Evolutionary conservation across 35 echinoderm and acorn worm genomes (phyloP).

Genomic region (Nesometra sesokonis): DNA sequence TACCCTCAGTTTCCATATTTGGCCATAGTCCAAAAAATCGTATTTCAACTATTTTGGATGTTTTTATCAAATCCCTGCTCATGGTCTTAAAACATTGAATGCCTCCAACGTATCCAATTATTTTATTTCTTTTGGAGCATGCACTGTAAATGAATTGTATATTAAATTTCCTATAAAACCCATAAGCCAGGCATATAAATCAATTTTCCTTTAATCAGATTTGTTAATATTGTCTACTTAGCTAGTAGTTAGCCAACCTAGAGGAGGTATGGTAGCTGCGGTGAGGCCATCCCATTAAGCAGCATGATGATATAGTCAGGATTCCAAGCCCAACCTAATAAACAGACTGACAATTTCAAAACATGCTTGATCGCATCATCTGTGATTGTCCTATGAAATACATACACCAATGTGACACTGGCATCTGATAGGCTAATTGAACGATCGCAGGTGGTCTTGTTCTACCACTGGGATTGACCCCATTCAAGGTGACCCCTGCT

Average conservation of each 20-base stretch:
- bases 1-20: too few relatives aligned
- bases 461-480: not conserved
- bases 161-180: too few relatives aligned
- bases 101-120: too few relatives aligned
- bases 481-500: not conserved
- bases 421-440: not conserved
- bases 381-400: not conserved
- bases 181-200: not conserved
- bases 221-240: not conserved
- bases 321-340: not conserved
- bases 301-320: not conserved
- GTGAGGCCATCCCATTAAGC: not conserved
- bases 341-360: not conserved
- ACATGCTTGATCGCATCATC: not conserved
- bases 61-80: too few relatives aligned
- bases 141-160: too few relatives aligned
- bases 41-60: too few relatives aligned
- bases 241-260: not conserved
- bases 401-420: not conserved
- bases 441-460: not conserved
- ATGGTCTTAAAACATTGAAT: too few relatives aligned
- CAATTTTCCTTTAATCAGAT: not conserved
- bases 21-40: too few relatives aligned
- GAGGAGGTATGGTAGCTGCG: not conserved
- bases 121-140: too few relatives aligned